A percentile compares a stretch with the other conserved stretches of the same genome.
phyloP scores from a whole-genome alignment of 2,113 vertebrate species.

The Numenius arquata region DNA sequence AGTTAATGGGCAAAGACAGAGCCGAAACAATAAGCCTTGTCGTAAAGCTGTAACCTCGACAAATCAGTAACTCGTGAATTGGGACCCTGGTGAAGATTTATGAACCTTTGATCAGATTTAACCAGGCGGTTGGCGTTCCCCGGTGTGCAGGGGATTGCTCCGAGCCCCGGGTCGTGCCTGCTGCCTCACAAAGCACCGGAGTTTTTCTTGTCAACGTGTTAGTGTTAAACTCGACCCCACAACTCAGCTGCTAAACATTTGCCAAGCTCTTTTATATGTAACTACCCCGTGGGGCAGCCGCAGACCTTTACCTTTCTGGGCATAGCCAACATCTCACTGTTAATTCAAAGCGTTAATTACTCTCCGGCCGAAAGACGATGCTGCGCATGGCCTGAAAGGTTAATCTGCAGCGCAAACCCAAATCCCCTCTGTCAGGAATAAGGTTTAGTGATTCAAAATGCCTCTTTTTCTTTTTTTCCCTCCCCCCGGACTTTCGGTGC shows the following conservation, averaged over 20 bases:
- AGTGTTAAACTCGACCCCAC: background rate
- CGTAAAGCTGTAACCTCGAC: background rate
- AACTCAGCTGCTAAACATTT: conserved; percentile 26
- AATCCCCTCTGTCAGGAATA: background rate
- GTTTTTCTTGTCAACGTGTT: background rate
- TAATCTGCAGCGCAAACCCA: background rate
- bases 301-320: background rate
- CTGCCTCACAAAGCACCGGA: background rate
- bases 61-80: background rate
- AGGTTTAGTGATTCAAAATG: background rate
- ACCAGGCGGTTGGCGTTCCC: background rate
- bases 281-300: background rate
- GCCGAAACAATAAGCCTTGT: background rate
- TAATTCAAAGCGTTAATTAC: background rate
- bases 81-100: background rate
- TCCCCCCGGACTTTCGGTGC: background rate
- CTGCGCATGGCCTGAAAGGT: background rate
- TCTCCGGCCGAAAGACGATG: background rate
- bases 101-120: background rate
- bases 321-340: background rate
- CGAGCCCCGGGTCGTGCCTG: background rate
- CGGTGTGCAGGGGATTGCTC: background rate
- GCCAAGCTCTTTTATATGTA: background rate
- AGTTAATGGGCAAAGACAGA: background rate
- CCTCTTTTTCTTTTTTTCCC: background rate